A percentile compares a stretch with the other conserved stretches of the same genome.
These are phyloP conservation scores for Syngnathus acus DNA, from an alignment of 2,797 vertebrate genomes.

Conservation along the genomic window DNA sequence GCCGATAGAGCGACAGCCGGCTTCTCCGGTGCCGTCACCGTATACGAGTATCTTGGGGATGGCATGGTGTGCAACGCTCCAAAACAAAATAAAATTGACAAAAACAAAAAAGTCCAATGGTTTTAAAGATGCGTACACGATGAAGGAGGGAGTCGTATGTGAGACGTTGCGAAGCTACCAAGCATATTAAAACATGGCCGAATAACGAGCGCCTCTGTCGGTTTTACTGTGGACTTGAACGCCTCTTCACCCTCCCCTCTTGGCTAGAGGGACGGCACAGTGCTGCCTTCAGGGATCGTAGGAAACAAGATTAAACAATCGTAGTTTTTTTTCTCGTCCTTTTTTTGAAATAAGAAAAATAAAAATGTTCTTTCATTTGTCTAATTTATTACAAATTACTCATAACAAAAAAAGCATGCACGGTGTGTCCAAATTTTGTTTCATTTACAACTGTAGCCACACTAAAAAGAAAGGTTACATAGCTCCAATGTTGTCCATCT, in stretches of 20 bases:
- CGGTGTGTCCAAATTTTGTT: not conserved
- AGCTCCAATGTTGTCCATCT: not conserved
- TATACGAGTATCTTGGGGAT: slow-evolving; percentile 77
- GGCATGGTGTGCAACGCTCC: slow-evolving; percentile 34
- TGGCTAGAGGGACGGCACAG: not conserved
- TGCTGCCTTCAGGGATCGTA: not conserved
- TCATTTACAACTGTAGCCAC: not conserved
- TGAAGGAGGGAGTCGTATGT: not conserved
- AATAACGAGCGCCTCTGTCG: not conserved
- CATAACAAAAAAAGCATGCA: not conserved
- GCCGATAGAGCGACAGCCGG: slow-evolving; percentile 17
- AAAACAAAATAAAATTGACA: not conserved
- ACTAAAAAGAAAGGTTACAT: not conserved
- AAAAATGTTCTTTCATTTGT: too few relatives aligned
- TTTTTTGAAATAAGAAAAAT: not conserved
- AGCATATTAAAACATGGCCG: not conserved
- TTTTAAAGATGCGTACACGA: not conserved
- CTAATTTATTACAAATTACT: too few relatives aligned
- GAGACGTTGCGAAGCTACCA: not conserved
- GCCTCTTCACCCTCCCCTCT: not conserved
- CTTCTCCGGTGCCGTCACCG: slow-evolving; percentile 67
- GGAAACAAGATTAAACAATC: not conserved
- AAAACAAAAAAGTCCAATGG: not conserved
- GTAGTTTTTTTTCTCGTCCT: not conserved
- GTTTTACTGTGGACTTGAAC: slow-evolving; percentile 4